These are phyloP conservation scores for Plutella xylostella DNA, from an alignment of 2,888 invertebrate genomes.

Conservation along the genomic window DNA sequence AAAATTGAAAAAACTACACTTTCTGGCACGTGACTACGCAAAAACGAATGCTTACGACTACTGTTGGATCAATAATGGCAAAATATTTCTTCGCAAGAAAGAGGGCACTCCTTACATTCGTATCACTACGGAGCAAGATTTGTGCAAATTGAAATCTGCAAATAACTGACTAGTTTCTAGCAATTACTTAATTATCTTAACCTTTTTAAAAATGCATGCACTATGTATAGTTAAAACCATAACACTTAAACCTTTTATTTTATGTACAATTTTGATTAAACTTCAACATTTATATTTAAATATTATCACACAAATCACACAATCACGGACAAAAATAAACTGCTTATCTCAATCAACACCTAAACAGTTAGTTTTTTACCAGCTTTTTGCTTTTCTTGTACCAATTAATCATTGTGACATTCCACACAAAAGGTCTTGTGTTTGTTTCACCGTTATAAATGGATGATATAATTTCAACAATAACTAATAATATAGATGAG, in stretches of 20 bases:
- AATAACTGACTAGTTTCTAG: not conserved
- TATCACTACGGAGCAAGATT: not conserved
- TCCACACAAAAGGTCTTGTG: too few species aligned
- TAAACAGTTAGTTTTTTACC: not conserved
- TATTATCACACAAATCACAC: not conserved
- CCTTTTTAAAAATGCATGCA: not conserved
- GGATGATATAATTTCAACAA: too few species aligned
- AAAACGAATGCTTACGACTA: not conserved
- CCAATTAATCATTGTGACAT: too few species aligned
- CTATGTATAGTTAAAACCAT: not conserved
- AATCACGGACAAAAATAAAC: not conserved
- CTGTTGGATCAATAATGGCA: not conserved
- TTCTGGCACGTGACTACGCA: not conserved
- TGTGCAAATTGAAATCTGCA: not conserved
- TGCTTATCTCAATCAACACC: not conserved
- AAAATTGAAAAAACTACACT: not conserved
- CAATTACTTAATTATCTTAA: not conserved
- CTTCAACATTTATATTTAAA: not conserved
- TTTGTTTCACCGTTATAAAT: too few species aligned
- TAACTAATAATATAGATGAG: too few species aligned
- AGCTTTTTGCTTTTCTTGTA: too few species aligned
- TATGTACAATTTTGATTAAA: not conserved
- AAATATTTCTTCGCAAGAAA: not conserved
- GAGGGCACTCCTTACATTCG: not conserved
- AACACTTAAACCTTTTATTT: not conserved